Conservation (phyloP, 2,888 invertebrate species). For the Drosophila nr. perissopoda region DNA sequence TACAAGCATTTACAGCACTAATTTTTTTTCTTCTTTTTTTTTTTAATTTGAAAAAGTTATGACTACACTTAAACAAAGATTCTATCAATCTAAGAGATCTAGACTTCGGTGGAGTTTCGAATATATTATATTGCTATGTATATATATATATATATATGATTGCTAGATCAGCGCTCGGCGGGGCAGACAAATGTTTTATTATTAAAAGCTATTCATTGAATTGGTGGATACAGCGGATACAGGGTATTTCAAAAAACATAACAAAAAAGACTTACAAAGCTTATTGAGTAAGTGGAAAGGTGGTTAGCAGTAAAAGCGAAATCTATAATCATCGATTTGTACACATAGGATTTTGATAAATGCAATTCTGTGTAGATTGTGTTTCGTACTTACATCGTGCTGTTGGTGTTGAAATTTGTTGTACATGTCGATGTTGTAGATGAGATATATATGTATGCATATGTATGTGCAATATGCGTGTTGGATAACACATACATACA, state of each 20-base stretch:
- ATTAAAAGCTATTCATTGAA: background rate
- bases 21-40: background rate
- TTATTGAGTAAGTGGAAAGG: slow-evolving; percentile 42
- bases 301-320: slow-evolving; percentile 57
- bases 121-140: no score
- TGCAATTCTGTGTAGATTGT: slow-evolving; percentile 76
- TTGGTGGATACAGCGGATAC: slow-evolving; percentile 4
- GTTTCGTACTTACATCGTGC: slow-evolving; percentile 85
- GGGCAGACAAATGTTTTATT: background rate
- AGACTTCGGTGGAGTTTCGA: background rate
- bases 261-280: slow-evolving; percentile 51
- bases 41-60: background rate
- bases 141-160: no score
- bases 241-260: background rate
- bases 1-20: background rate
- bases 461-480: slow-evolving; percentile 55
- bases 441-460: slow-evolving; percentile 52
- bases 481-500: slow-evolving; percentile 42
- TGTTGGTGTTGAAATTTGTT: slow-evolving; percentile 83
- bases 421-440: slow-evolving; percentile 80
- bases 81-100: background rate
- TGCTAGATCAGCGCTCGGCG: background rate
- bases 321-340: slow-evolving; percentile 59
- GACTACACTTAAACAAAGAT: background rate
- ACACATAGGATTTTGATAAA: slow-evolving; percentile 63